phyloP scores from a whole-genome alignment of 2,797 vertebrate genomes.

The Gymnothorax reevesii region DNA sequence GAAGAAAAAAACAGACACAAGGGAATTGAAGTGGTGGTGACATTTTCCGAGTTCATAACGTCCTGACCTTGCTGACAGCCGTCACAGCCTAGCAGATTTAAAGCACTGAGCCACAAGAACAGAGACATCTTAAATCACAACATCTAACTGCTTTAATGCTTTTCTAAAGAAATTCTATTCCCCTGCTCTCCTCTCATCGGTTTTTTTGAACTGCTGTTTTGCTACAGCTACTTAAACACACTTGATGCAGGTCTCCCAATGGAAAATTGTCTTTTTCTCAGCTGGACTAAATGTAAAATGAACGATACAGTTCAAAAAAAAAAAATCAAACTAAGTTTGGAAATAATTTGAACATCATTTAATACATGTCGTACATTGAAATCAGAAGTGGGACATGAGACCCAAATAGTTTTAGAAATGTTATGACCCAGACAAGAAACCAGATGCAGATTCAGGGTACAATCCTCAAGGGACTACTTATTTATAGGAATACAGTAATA shows the following conservation, averaged over 20 bases:
- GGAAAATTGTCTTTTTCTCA: too few relatives aligned
- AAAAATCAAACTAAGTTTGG: conserved; percentile 5
- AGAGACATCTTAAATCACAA: not conserved
- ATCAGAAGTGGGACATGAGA: not conserved
- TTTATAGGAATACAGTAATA: too few relatives aligned
- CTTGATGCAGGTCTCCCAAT: too few relatives aligned
- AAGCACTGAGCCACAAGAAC: too few relatives aligned
- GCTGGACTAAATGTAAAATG: too few relatives aligned
- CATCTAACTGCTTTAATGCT: not conserved
- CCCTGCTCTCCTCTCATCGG: too few relatives aligned
- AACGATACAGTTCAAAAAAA: too few relatives aligned
- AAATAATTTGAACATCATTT: not conserved
- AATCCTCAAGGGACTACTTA: too few relatives aligned
- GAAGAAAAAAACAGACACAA: conserved; percentile 36
- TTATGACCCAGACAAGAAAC: too few relatives aligned
- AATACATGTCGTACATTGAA: not conserved
- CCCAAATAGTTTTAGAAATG: not conserved
- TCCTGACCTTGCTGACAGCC: not conserved
- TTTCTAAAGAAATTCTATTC: not conserved
- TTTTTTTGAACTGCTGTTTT: too few relatives aligned
- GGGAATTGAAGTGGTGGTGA: not conserved
- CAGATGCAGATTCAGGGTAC: too few relatives aligned
- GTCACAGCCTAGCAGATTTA: not conserved
- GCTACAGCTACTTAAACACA: too few relatives aligned
- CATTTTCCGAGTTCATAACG: not conserved